Conservation (phyloP, 1,140 invertebrate species). For the Rhizoglyphus robini region DNA sequence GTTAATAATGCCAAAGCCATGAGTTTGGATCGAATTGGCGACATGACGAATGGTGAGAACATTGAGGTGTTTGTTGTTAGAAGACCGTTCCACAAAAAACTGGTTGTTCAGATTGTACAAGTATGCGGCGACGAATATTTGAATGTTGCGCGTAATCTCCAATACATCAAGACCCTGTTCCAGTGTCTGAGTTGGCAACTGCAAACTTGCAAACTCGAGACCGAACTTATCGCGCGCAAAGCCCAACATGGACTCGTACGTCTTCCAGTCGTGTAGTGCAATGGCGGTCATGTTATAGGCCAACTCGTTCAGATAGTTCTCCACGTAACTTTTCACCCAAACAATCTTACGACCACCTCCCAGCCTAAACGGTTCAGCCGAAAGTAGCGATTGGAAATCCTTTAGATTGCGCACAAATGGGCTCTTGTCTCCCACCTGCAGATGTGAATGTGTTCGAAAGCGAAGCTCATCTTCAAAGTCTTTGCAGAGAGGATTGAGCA, state of each 20-base stretch:
- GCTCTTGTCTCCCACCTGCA: conserved; percentile 56
- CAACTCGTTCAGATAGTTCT: conserved; percentile 81
- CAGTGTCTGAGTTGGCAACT: conserved; percentile 86
- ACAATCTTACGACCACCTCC: conserved; percentile 8
- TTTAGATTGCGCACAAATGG: conserved; percentile 43
- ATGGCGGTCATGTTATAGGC: conserved; percentile 97
- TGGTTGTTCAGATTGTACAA: conserved; percentile 95
- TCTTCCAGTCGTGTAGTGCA: conserved; percentile 92
- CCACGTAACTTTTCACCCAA: conserved; percentile 47
- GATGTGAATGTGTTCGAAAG: conserved; percentile 73
- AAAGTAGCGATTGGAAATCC: conserved; percentile 14
- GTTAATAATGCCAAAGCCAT: conserved; percentile 94
- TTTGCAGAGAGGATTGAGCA: conserved; percentile 60
- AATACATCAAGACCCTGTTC: conserved; percentile 96
- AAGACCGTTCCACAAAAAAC: conserved; percentile 30
- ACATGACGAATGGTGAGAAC: conserved; percentile 90
- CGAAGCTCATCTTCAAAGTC: conserved; percentile 80
- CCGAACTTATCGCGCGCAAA: conserved; percentile 73
- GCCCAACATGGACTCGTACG: conserved; percentile 88
- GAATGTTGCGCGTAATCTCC: conserved; percentile 93
- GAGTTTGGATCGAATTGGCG: conserved; percentile 92
- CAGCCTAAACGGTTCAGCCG: not conserved
- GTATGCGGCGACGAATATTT: conserved; percentile 85
- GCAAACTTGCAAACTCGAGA: conserved; percentile 66
- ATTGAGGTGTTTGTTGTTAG: conserved; percentile 78